Evolutionary conservation across 2,797 vertebrate genomes (phyloP), one percentile per base, ranked within the genome.

Genomic region (Acanthopagrus latus): DNA sequence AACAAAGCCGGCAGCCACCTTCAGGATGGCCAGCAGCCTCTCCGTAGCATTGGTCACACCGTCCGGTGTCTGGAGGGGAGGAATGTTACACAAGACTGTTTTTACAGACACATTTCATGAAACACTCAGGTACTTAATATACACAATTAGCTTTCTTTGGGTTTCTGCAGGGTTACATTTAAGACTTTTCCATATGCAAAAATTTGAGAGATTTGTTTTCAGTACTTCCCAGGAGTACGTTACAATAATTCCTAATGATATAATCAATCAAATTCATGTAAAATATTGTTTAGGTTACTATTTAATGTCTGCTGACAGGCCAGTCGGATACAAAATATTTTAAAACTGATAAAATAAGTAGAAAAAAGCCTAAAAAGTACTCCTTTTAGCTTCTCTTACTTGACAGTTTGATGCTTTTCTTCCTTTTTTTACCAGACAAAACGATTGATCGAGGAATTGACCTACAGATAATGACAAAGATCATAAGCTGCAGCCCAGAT

Each of bases 1-100:
- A 82, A 97, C 62, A 0, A 95, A 90, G 76, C 97, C 97, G 0
- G 96, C 95, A 0, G 96, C 95, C 85, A 97, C 93, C 88, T 94
- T 94, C 65, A 99, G 90, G 23, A 98, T 91, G 29, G 88, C 94
- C 18, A 97, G 81, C 59, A 99, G 95, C 59, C 97, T 94, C 65
- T 93, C 94, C 0, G 96, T 94, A 8, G 95, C 93, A 41, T 86
- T 38, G 71, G 23, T 63, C 47, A 95, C 93, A 23, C 95, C 84
- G 3, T 88, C 86, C 69, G 95, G 90, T 23, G 95, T 91, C 98
- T 99, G 93, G 7, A 74, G 64, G 51, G 33, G 44, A 77, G 23
- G 64, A 57, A 70, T 2, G 46, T 51, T 3, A 64, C 21, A 57
- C 18, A 62, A 4, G 20, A 20, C 14, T 6, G 5, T 25, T 69